Conservation (phyloP, 2,888 invertebrate species). For the Sarcophaga caerulescens region DNA sequence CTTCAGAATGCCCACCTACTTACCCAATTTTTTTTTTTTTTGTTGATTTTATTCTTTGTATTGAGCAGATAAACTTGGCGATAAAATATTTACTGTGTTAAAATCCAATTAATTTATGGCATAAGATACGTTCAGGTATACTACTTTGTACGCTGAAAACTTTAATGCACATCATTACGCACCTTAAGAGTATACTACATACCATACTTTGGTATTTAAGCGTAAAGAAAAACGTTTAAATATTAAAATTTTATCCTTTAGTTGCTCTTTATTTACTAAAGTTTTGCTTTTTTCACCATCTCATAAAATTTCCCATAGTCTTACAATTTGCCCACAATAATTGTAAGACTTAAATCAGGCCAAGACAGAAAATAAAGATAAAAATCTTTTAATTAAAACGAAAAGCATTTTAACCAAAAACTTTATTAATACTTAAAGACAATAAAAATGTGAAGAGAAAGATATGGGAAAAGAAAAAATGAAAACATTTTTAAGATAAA, state of each 20-base stretch:
- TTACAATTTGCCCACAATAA: not conserved
- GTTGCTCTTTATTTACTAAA: too few relatives aligned
- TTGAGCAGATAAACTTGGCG: constrained; percentile 48
- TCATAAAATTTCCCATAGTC: too few relatives aligned
- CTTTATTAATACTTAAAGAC: constrained; percentile 36
- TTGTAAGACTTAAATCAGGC: not conserved
- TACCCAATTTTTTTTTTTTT: constrained; percentile 7
- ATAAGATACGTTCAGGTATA: constrained; percentile 47
- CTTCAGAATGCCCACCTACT: constrained; percentile 44
- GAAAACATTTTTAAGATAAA: not conserved
- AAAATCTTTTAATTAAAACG: constrained; percentile 62
- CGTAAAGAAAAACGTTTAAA: too few relatives aligned
- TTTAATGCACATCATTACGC: too few relatives aligned
- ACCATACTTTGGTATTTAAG: too few relatives aligned
- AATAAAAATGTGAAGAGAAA: constrained; percentile 9
- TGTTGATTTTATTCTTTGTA: constrained; percentile 25
- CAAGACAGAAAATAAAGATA: constrained; percentile 33
- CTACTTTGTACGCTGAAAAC: too few relatives aligned
- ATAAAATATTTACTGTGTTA: constrained; percentile 61
- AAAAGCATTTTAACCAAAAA: constrained; percentile 22
- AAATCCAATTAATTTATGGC: constrained; percentile 64
- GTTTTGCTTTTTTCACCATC: too few relatives aligned
- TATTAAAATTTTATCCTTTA: too few relatives aligned
- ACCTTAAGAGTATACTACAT: too few relatives aligned
- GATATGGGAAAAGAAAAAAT: not conserved